Evolutionary conservation across 2,888 invertebrate species (phyloP).

Genomic region (Platycnemis pennipes): DNA sequence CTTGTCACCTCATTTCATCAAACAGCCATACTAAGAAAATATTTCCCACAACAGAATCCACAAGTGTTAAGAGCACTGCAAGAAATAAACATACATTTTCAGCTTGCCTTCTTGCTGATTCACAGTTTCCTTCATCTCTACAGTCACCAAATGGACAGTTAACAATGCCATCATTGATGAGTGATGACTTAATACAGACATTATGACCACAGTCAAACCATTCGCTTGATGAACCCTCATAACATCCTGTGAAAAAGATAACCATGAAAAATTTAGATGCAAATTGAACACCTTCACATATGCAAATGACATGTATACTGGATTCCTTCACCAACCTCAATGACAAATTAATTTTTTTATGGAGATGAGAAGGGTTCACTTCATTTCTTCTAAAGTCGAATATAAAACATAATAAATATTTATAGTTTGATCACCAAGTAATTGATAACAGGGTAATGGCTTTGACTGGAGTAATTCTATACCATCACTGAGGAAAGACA

Average conservation of each 20-base stretch:
- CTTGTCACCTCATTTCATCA: too few relatives aligned
- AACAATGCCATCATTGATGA: conserved; percentile 78
- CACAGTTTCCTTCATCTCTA: conserved; percentile 79
- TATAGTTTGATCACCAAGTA: too few relatives aligned
- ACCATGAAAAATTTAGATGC: background rate
- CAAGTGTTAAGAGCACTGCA: too few relatives aligned
- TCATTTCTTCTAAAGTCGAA: too few relatives aligned
- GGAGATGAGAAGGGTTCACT: too few relatives aligned
- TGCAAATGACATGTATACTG: background rate
- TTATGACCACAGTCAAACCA: conserved; percentile 73
- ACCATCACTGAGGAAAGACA: too few relatives aligned
- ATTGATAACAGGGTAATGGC: too few relatives aligned
- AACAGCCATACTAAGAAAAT: too few relatives aligned
- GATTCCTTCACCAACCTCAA: background rate
- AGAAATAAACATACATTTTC: background rate
- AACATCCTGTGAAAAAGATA: background rate
- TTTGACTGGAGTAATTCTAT: too few relatives aligned
- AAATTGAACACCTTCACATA: too few relatives aligned
- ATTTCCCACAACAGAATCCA: too few relatives aligned
- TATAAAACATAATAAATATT: too few relatives aligned
- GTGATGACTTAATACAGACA: conserved; percentile 78
- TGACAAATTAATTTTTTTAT: background rate
- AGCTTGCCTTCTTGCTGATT: background rate
- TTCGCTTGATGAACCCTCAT: conserved; percentile 39
- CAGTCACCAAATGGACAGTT: conserved; percentile 80